Conservation (phyloP, 2,797 vertebrate species). For the Chelon labrosus region DNA sequence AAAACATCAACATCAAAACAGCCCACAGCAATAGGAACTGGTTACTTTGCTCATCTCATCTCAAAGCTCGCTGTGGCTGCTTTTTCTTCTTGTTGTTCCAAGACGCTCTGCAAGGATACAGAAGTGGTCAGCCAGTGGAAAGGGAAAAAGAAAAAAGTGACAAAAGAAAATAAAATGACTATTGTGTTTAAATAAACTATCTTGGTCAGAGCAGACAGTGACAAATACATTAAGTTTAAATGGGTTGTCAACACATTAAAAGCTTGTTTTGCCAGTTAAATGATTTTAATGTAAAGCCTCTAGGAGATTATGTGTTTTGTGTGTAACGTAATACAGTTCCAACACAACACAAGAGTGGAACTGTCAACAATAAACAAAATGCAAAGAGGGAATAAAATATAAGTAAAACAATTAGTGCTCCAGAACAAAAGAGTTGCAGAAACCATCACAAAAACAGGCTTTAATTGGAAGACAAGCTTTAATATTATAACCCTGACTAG, state of each 20-base stretch:
- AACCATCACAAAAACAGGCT: too few species aligned
- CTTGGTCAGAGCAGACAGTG: background rate
- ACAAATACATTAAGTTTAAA: background rate
- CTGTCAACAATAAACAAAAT: too few species aligned
- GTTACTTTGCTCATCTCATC: slow-evolving; percentile 12
- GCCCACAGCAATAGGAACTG: slow-evolving; percentile 12
- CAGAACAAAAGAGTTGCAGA: too few species aligned
- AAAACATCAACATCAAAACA: slow-evolving; percentile 20
- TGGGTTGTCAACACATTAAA: background rate
- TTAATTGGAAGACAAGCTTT: too few species aligned
- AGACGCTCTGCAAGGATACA: background rate
- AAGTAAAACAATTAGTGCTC: too few species aligned
- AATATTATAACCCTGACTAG: background rate
- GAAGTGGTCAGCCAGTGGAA: background rate
- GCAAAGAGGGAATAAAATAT: too few species aligned
- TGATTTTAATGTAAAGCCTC: background rate
- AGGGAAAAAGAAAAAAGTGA: background rate
- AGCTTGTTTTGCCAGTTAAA: background rate
- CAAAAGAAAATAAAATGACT: background rate
- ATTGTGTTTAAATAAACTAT: background rate
- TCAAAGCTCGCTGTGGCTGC: slow-evolving; percentile 10
- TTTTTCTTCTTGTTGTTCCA: background rate
- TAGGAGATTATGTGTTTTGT: too few species aligned
- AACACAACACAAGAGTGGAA: background rate
- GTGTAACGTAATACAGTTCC: too few species aligned